Evolutionary conservation across 2,888 invertebrate genomes (phyloP).

Genomic region (Drosophila testacea): DNA sequence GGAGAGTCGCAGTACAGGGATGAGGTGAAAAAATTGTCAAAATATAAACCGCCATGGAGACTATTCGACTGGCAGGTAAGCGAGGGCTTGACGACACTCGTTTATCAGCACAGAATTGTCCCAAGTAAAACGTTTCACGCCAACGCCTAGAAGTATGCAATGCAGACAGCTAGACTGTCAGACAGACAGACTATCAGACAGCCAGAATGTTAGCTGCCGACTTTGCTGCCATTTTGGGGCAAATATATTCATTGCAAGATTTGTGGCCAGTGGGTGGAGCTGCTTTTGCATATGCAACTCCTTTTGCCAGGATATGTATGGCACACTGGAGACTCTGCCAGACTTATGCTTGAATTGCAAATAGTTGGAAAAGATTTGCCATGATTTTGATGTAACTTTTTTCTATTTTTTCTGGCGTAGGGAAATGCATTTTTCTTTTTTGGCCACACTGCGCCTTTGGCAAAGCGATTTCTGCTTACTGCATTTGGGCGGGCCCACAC

Average conservation of each 20-base stretch:
- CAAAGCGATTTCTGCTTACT: conserved; percentile 75
- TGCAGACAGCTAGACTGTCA: conserved; percentile 14
- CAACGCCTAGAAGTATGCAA: conserved; percentile 79
- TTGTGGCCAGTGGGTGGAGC: conserved; percentile 69
- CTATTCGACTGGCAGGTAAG: conserved; percentile 46
- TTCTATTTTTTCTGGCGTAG: not conserved
- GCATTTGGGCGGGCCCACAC: conserved; percentile 67
- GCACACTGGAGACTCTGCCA: conserved; percentile 47
- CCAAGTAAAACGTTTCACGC: conserved; percentile 71
- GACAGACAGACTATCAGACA: conserved; percentile 26
- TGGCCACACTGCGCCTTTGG: conserved; percentile 31
- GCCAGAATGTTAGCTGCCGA: conserved; percentile 12
- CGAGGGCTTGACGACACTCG: conserved; percentile 63
- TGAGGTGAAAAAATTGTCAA: conserved; percentile 65
- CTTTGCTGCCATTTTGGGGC: conserved; percentile 57
- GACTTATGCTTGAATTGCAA: conserved; percentile 84
- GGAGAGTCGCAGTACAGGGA: not conserved
- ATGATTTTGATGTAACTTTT: conserved; percentile 66
- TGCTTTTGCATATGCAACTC: conserved; percentile 65
- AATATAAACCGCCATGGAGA: conserved; percentile 68
- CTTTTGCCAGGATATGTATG: conserved; percentile 34
- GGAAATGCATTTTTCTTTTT: conserved; percentile 47
- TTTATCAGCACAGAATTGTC: conserved; percentile 49
- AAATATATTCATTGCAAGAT: conserved; percentile 84
- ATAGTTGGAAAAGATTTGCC: conserved; percentile 83